Evolutionary conservation across 2,113 vertebrate species (phyloP).

Genomic region (Ammodytes marinus): DNA sequence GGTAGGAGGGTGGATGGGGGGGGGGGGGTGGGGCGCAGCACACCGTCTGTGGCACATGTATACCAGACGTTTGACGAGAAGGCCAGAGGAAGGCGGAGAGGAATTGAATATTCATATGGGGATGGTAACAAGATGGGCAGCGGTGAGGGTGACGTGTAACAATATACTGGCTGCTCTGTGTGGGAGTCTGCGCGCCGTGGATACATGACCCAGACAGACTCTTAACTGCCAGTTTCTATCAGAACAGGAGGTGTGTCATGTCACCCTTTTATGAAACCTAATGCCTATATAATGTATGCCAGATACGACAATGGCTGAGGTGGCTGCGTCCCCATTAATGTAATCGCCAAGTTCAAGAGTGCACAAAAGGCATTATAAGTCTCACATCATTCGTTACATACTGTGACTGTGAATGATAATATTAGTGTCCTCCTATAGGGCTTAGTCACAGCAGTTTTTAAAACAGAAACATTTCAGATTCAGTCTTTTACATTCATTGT

Average conservation of each 20-base stretch:
- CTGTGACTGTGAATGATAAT: slow-evolving; percentile 1
- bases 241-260: slow-evolving; percentile 68
- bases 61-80: slow-evolving; percentile 67
- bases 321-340: slow-evolving; percentile 31
- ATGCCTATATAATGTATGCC: slow-evolving; percentile 52
- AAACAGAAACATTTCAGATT: not conserved
- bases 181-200: slow-evolving; percentile 23
- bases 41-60: slow-evolving; percentile 66
- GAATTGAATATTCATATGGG: slow-evolving; percentile 79
- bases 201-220: slow-evolving; percentile 58
- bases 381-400: slow-evolving; percentile 19
- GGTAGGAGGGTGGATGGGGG: slow-evolving; percentile 20
- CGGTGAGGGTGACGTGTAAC: slow-evolving; percentile 57
- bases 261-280: slow-evolving; percentile 70
- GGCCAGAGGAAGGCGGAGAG: slow-evolving; percentile 40
- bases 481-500: not conserved
- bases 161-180: slow-evolving; percentile 62
- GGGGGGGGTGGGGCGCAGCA: slow-evolving; percentile 13
- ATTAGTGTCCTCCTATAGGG: not conserved
- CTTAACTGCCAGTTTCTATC: slow-evolving; percentile 60
- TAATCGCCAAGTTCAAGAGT: slow-evolving; percentile 47
- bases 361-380: slow-evolving; percentile 31
- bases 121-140: slow-evolving; percentile 62
- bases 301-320: slow-evolving; percentile 60
- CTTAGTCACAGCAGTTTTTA: slow-evolving; percentile 1